A percentile compares a stretch with the other conserved stretches of the same genome.
Evolutionary conservation across 2,888 invertebrate genomes (phyloP).

Genomic region (Eremobia ochroleuca): DNA sequence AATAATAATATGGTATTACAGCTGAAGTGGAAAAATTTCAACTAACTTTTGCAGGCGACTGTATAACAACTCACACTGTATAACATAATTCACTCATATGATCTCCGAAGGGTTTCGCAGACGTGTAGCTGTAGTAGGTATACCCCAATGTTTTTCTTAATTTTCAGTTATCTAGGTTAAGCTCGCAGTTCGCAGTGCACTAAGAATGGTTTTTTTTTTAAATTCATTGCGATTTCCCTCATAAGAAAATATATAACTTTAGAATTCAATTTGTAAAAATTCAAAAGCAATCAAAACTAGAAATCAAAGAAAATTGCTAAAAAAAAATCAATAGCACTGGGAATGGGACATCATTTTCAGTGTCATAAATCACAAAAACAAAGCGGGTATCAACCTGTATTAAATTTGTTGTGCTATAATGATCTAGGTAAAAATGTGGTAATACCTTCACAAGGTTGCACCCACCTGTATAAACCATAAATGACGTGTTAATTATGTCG

Average conservation of each 20-base stretch:
- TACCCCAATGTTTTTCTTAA: not conserved
- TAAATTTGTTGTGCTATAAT: not conserved
- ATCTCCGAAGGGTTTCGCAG: not conserved
- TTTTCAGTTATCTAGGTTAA: not conserved
- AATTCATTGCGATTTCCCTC: not conserved
- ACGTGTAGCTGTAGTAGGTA: not conserved
- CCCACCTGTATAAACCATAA: slow-evolving; percentile 36
- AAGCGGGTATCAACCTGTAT: not conserved
- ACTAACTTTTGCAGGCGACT: too few species aligned
- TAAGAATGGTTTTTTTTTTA: too few species aligned
- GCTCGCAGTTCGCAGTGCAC: not conserved
- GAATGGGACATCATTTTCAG: not conserved
- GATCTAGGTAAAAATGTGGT: not conserved
- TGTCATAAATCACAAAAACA: not conserved
- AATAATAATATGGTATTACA: too few species aligned
- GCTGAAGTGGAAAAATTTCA: too few species aligned
- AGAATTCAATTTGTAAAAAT: not conserved
- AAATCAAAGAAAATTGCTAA: not conserved
- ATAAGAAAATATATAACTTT: not conserved
- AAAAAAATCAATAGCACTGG: not conserved
- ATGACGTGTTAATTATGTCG: slow-evolving; percentile 53
- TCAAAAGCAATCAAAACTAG: not conserved
- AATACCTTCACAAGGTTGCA: not conserved
- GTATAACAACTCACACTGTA: too few species aligned
- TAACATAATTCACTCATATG: too few species aligned